A percentile compares a stretch with the other conserved stretches of the same genome.
Conservation (phyloP, 2,113 vertebrate genomes). For the Pagrus major region DNA sequence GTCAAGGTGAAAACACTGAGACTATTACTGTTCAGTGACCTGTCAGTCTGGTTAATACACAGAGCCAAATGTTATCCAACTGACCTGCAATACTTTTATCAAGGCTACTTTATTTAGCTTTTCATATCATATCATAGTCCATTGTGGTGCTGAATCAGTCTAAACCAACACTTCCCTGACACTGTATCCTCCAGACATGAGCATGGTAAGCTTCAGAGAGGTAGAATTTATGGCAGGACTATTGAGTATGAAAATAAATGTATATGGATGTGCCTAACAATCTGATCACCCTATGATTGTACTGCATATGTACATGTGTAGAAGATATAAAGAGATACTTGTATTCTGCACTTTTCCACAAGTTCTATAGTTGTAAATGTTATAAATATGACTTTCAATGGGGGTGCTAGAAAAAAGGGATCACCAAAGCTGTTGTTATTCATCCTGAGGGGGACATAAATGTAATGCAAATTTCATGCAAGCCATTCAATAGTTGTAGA, state of each 20-base stretch:
- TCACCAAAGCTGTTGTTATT: too few species aligned
- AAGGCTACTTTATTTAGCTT: neutral
- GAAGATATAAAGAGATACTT: too few species aligned
- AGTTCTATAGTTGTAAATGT: too few species aligned
- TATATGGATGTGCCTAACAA: neutral
- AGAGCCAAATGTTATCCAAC: neutral
- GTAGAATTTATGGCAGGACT: neutral
- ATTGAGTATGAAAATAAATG: too few species aligned
- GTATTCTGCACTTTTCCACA: too few species aligned
- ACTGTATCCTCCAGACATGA: neutral
- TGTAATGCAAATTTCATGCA: too few species aligned
- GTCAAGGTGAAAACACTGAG: neutral
- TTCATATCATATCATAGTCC: neutral
- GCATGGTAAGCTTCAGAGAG: neutral
- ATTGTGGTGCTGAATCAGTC: conserved; percentile 1
- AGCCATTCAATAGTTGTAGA: too few species aligned
- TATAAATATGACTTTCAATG: too few species aligned
- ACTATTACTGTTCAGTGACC: neutral
- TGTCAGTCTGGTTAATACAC: neutral
- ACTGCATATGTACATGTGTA: too few species aligned
- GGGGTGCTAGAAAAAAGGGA: too few species aligned
- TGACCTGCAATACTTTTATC: neutral
- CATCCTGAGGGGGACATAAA: too few species aligned
- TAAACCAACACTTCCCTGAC: conserved; percentile 21
- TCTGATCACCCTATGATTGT: neutral